Conservation (phyloP, 2,888 invertebrate genomes). For the Aphrophora alni region DNA sequence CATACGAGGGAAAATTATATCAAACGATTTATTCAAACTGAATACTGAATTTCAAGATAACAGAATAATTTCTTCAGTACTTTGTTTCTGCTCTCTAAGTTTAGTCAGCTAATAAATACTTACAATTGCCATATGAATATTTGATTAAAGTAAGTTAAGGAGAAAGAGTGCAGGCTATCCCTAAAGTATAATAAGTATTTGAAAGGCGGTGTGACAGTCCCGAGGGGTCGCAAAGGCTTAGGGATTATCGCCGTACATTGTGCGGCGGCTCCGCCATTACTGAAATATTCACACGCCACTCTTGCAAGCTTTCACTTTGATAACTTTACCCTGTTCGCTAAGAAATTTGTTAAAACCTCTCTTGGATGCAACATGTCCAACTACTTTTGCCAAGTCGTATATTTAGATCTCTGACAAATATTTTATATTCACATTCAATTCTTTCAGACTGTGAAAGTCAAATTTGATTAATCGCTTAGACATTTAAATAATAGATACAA, state of each 20-base stretch:
- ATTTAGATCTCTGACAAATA: too few species aligned
- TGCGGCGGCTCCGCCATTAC: background rate
- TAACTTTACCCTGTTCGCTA: background rate
- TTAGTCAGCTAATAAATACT: background rate
- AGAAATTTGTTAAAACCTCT: background rate
- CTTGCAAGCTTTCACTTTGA: conserved; percentile 2
- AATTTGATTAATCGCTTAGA: too few species aligned
- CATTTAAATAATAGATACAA: too few species aligned
- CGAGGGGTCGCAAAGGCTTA: background rate
- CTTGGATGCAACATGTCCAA: background rate
- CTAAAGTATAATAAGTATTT: conserved; percentile 2
- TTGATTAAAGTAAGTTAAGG: background rate
- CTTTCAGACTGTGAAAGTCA: too few species aligned
- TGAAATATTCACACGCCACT: conserved; percentile 3
- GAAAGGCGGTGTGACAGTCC: conserved; percentile 9
- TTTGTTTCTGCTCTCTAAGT: too few species aligned
- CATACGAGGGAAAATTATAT: too few species aligned
- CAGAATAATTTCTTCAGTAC: too few species aligned
- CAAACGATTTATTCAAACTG: too few species aligned
- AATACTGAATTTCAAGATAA: too few species aligned
- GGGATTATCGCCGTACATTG: background rate
- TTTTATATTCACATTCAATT: too few species aligned
- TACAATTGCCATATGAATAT: background rate
- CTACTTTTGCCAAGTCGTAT: too few species aligned
- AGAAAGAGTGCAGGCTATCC: background rate